Percentiles rank a stretch among this genome's conserved stretches.
Conservation (phyloP, 2,888 invertebrate genomes). For the Unio pictorum region DNA sequence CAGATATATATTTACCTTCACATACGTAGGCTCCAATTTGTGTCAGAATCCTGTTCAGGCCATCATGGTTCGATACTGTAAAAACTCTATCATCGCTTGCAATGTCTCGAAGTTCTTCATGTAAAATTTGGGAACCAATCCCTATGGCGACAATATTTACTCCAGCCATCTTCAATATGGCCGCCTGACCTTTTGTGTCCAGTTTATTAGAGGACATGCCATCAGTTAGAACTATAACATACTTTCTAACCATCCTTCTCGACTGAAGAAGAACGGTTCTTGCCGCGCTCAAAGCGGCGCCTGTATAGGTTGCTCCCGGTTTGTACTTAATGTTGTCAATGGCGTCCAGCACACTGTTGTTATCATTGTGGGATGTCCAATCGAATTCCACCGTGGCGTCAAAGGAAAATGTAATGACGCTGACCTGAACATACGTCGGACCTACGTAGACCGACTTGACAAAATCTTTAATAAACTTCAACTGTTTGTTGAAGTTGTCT, state of each 20-base stretch:
- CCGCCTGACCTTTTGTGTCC: constrained; percentile 3
- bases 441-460: constrained; percentile 10
- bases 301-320: constrained; percentile 8
- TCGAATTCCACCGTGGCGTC: constrained; percentile 9
- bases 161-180: constrained; percentile 3
- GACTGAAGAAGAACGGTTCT: constrained; percentile 1
- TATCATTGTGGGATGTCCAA: constrained; percentile 2
- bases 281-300: constrained; percentile 1
- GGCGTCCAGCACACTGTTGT: background rate
- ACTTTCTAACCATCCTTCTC: constrained; percentile 6
- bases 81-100: constrained; percentile 8
- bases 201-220: constrained; percentile 3
- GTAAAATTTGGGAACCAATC: constrained; percentile 10
- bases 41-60: background rate
- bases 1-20: no score
- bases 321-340: constrained; percentile 5
- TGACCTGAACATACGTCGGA: constrained; percentile 8
- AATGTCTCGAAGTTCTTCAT: constrained; percentile 9
- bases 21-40: no score
- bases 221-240: constrained; percentile 11
- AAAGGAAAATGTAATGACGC: constrained; percentile 8
- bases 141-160: constrained; percentile 4
- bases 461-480: constrained; percentile 11
- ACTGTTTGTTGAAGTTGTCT: constrained; percentile 3
- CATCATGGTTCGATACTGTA: constrained; percentile 3